Evolutionary conservation across 2,888 invertebrate genomes (phyloP), one percentile per base, ranked within the genome.

Genomic region (Parascotia fuliginaria): DNA sequence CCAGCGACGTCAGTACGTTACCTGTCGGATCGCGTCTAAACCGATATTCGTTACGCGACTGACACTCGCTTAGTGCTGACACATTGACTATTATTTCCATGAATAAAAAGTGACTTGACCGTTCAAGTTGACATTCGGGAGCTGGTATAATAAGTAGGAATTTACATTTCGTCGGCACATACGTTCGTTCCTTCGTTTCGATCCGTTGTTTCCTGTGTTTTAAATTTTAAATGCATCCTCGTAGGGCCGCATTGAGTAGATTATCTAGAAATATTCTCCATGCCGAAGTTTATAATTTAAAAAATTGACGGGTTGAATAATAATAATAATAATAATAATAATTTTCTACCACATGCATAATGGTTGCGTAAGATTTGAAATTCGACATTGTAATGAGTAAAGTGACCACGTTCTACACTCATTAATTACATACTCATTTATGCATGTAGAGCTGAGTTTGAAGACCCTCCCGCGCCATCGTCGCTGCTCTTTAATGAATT

Each of bases 341-440:
- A n/a, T n/a, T n/a, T n/a, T n/a, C n/a, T n/a, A n/a, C n/a, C n/a
- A n/a, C n/a, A n/a, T n/a, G n/a, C n/a, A n/a, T n/a, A 77, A 80
- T 80, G 72, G 70, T 73, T 58, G 63, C 63, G 65, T 73, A 77
- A 77, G 68, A 61, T 77, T 76, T 70, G 75, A 83, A 81, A 82
- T 83, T 80, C 75, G 78, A 75, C 79, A 80, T 79, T 73, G 75
- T 75, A 72, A 74, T 62, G 65, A 73, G 77, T 67, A 70, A 74
- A 76, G 65, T 68, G 65, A 56, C 62, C 55, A 53, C 71, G 68
- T 77, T 79, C 75, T 74, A 77, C 73, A 78, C 79, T 89, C 88
- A 88, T 90, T 89, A 90, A 89, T 89, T 85, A 85, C 77, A 71
- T 78, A 83, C 81, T 82, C 83, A 85, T 87, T 88, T 85, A 86